phyloP scores from a whole-genome alignment of 2,888 invertebrate genomes.

The Antheraea assamensis region DNA sequence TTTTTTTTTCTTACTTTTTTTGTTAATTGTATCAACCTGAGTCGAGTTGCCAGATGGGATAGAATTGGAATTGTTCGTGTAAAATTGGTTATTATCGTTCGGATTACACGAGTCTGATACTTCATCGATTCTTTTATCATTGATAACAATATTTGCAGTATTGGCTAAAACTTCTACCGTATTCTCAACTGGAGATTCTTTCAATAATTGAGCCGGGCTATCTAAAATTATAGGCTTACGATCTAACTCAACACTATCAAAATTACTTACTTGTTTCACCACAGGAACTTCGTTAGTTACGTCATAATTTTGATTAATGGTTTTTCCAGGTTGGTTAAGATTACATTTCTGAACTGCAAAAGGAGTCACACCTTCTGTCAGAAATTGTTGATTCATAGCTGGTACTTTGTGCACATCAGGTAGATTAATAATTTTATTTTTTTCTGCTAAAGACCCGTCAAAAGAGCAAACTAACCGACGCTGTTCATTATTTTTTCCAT shows the following conservation, averaged over 20 bases:
- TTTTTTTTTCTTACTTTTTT: neutral
- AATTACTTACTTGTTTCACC: neutral
- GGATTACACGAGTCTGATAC: neutral
- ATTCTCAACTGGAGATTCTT: neutral
- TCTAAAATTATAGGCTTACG: neutral
- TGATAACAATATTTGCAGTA: neutral
- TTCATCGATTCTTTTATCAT: neutral
- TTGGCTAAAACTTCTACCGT: neutral
- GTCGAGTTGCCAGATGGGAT: neutral
- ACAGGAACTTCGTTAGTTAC: neutral
- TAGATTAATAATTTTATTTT: conserved; percentile 58
- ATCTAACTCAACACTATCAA: neutral
- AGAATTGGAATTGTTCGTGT: neutral
- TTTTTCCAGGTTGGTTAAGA: neutral
- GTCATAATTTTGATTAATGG: neutral
- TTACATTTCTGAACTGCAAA: conserved; percentile 39
- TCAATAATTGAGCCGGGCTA: neutral
- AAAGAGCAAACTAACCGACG: conserved; percentile 16
- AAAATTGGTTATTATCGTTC: neutral
- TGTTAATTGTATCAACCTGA: neutral
- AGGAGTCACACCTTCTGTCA: conserved; percentile 65
- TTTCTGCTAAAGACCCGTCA: conserved; percentile 37
- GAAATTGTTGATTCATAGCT: conserved; percentile 59
- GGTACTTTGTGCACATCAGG: conserved; percentile 61
- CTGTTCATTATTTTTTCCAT: neutral